Base-by-base conservation (phyloP, 2,888 invertebrate genomes). In the Andrena chrysosceles region DNA sequence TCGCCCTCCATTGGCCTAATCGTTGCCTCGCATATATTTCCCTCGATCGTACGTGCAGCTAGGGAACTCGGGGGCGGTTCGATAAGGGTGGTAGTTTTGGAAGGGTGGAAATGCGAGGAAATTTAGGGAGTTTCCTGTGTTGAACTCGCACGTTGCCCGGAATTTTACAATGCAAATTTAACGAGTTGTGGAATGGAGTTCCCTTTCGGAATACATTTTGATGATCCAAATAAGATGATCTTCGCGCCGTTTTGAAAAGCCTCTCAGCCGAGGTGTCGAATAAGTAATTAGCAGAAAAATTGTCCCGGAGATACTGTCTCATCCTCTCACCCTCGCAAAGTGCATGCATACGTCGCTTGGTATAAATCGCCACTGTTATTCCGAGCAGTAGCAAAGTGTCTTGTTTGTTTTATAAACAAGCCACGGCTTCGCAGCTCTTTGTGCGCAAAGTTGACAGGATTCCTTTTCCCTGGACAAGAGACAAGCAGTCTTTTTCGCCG, bases 1-100 rank as follows among this genome's bases (percentile, higher is more conserved):
- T 33, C 69, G 29, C 49, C 49, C 35, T 48, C 23, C 59, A 52
- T n/a, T 35, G 48, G 56, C 48, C 63, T 63, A 63, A 63, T 64
- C 70, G 33, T 69, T 69, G 59, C n/a, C 69, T 29, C 59, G 72
- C 72, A 67, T 78, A 77, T 48, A 77, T 77, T 77, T 77, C 59
- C 71, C 71, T 66, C 48, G 26, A 73, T 54, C 35, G 54, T 64
- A 66, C 42, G 31, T 35, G 31, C 42, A 23, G 54, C 16, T 52
- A 26, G 33, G 68, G 16, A 54, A 35, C 68, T 35, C 54, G 33
- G 7, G 16, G 52, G 33, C 54, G 68, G 68, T 54, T 54, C 68
- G 52, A 33, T 56, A 56, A 0, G 23, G 54, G 23, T 8, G 54
- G 54, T 54, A 20, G 23, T 54, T 54, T 54, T 10, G 20, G 23